These are phyloP conservation scores for Parauchenoglanis punctatus DNA, from an alignment of 2,797 vertebrate species.

Conservation along the genomic window DNA sequence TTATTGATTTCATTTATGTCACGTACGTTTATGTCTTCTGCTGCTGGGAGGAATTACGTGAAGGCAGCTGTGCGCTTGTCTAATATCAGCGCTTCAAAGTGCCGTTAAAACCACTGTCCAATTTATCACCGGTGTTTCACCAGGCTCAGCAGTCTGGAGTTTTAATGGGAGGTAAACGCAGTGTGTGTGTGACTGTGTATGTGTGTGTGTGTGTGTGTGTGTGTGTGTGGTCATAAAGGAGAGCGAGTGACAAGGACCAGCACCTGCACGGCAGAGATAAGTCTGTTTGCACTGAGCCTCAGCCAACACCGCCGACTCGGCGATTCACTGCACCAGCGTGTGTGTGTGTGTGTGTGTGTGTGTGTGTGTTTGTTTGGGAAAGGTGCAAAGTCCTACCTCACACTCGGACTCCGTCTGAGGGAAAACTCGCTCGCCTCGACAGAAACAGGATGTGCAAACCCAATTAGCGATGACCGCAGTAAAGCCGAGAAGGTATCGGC, in stretches of 20 bases:
- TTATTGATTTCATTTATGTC: not conserved
- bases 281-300: slow-evolving; percentile 38
- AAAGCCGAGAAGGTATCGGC: not conserved
- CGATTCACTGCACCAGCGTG: slow-evolving; percentile 29
- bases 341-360: slow-evolving; percentile 9
- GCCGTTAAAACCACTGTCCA: slow-evolving; percentile 26
- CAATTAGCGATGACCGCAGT: slow-evolving; percentile 3
- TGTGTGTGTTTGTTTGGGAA: not conserved
- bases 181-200: slow-evolving; percentile 27
- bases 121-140: slow-evolving; percentile 37
- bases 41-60: not conserved
- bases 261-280: slow-evolving; percentile 52
- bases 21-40: not conserved
- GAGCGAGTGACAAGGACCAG: slow-evolving; percentile 49
- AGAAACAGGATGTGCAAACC: slow-evolving; percentile 7
- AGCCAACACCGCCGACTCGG: slow-evolving; percentile 35
- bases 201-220: slow-evolving; percentile 41
- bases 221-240: slow-evolving; percentile 49
- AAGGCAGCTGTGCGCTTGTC: slow-evolving; percentile 19
- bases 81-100: slow-evolving; percentile 32
- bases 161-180: slow-evolving; percentile 36
- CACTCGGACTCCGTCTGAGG: not conserved
- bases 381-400: slow-evolving; percentile 8
- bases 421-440: not conserved
- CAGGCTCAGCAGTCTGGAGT: slow-evolving; percentile 25